These are phyloP conservation scores for Ramphastos sulfuratus DNA, from an alignment of 2,113 vertebrate genomes.

Conservation along the genomic window DNA sequence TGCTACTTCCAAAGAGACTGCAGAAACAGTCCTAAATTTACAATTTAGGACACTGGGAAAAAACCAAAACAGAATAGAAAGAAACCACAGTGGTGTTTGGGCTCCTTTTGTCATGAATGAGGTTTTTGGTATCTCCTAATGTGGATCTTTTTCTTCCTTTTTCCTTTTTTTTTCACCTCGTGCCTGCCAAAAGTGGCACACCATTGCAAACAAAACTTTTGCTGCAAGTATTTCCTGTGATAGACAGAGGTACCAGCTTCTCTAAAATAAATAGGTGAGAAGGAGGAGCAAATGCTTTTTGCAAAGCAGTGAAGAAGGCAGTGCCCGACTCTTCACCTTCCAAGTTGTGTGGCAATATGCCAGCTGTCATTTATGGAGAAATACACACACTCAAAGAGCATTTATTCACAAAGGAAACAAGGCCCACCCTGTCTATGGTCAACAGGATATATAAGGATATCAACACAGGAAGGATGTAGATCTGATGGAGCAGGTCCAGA, in stretches of 20 bases:
- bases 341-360: neutral
- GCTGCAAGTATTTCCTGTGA: neutral
- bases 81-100: neutral
- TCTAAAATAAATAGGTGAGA: neutral
- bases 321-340: rapidly evolving
- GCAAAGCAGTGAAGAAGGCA: neutral
- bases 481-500: no score
- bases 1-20: neutral
- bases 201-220: rapidly evolving
- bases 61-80: neutral
- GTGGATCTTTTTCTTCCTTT: neutral
- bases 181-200: neutral
- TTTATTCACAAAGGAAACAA: neutral
- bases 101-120: neutral
- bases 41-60: neutral
- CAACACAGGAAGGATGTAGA: no score
- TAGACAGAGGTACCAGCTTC: neutral
- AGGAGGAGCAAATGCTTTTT: neutral
- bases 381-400: neutral
- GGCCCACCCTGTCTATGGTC: neutral
- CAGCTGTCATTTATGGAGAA: neutral
- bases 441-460: neutral
- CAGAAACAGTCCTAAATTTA: neutral
- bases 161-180: rapidly evolving
- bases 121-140: neutral